Evolutionary conservation across 2,113 vertebrate species (phyloP), one percentile per base, ranked within the genome.

Genomic region (Chrysochloris asiatica): DNA sequence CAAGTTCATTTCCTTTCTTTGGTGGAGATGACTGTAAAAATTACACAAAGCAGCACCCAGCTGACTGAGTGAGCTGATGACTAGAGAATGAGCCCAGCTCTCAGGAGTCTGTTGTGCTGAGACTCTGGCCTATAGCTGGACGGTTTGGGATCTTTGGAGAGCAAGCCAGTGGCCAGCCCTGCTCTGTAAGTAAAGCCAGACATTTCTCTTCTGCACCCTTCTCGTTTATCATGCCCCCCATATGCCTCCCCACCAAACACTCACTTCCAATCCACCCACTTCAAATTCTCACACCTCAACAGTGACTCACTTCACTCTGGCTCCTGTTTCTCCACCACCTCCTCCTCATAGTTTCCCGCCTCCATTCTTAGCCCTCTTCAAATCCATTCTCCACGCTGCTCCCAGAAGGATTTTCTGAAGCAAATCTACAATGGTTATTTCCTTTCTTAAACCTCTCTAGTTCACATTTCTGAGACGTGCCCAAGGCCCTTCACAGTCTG

Each of bases 91-190:
- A 38, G 22, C 26, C 13, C 1, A 2, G 24, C 61, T 56, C 11
- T 67, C 17, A 1, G 48, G 45, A 13, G 5, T 4, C 47, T 41
- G 33, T 28, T 0, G 1, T 2, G 0, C 3, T 5, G 6, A 7
- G n/a, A 50, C 10, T 28, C 50, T 19, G 52, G 65, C 9, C 28
- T 47, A 33, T 4, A 54, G 13, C 13, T 63, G 1, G 19, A 21
- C 6, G 0, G 1, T 76, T n/a, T 41, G 21, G 26, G 63, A 14
- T 92, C 54, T 54, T 83, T 50, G 33, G 67, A 47, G 24, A 30
- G 2, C 69, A 82, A 52, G 30, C 10, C 47, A 36, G 36, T 45
- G 47, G 6, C 21, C 4, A 11, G 22, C 14, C 50, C 28, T 19
- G 17, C 17, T 13, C 56, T 12, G 14, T 19, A 36, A n/a, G 9